Percentiles rank a stretch among this genome's conserved stretches.
These are phyloP conservation scores for Drosophila tropicalis DNA, from an alignment of 1,140 invertebrate genomes.

Conservation along the genomic window DNA sequence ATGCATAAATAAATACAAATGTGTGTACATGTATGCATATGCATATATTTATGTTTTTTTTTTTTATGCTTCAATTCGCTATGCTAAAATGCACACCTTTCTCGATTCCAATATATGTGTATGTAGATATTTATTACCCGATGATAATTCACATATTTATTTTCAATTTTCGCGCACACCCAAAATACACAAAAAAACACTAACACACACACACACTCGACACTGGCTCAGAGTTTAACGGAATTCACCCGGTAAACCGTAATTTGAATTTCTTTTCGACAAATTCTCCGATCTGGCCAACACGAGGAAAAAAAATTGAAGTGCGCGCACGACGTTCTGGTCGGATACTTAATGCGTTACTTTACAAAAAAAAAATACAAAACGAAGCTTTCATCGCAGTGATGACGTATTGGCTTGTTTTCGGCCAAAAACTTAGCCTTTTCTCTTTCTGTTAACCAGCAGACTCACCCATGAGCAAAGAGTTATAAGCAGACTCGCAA, in stretches of 20 bases:
- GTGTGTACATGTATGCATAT: constrained; percentile 33
- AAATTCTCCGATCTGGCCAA: constrained; percentile 11
- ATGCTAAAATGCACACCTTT: constrained; percentile 22
- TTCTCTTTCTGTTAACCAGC: not conserved
- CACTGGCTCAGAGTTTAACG: not conserved
- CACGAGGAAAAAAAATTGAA: constrained; percentile 4
- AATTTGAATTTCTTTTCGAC: constrained; percentile 1
- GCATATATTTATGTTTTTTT: constrained; percentile 15
- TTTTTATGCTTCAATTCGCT: not conserved
- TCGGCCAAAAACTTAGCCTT: not conserved
- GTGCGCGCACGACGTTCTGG: constrained; percentile 10
- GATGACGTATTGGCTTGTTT: not conserved
- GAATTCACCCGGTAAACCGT: constrained; percentile 5
- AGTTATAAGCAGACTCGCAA: not conserved
- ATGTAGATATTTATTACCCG: not conserved
- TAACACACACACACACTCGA: not conserved
- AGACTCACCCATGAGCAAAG: not conserved
- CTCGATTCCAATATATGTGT: constrained; percentile 2
- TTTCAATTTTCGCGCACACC: constrained; percentile 20
- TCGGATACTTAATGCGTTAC: constrained; percentile 6
- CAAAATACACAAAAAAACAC: not conserved
- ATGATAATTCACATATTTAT: constrained; percentile 14
- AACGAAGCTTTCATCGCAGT: not conserved
- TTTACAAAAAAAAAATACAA: constrained; percentile 1
- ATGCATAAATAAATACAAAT: constrained; percentile 21